A percentile compares a stretch with the other conserved stretches of the same genome.
These are phyloP conservation scores for Macquaria ambigua DNA, from an alignment of 2,113 vertebrate species.

Conservation along the genomic window DNA sequence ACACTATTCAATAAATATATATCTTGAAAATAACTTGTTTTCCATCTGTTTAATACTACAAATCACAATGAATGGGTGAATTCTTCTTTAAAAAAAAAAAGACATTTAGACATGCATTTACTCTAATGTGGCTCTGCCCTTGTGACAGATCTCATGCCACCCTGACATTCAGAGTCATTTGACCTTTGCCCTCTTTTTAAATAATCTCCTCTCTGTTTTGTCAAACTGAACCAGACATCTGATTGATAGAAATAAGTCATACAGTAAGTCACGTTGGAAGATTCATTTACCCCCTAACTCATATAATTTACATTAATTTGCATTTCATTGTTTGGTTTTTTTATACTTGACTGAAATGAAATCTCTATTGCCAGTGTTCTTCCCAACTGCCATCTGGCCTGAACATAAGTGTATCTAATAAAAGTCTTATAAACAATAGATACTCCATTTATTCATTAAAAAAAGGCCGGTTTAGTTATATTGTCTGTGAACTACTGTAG, in stretches of 20 bases:
- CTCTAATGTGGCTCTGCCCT: not conserved
- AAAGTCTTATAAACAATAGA: not conserved
- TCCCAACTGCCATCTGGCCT: not conserved
- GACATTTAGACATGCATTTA: not conserved
- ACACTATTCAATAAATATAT: not conserved
- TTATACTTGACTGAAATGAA: not conserved
- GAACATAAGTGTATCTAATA: not conserved
- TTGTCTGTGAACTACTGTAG: not conserved
- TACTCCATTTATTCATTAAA: not conserved
- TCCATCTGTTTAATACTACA: not conserved
- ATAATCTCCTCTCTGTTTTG: not conserved
- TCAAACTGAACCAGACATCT: not conserved
- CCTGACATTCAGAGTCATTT: not conserved
- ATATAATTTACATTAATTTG: conserved; percentile 21
- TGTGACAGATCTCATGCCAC: not conserved
- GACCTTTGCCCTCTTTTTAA: conserved; percentile 29
- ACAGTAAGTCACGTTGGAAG: not conserved
- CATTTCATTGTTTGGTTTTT: conserved; percentile 21
- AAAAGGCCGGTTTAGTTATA: not conserved
- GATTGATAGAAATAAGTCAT: not conserved
- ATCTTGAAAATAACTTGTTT: not conserved
- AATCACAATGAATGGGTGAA: not conserved
- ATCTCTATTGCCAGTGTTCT: not conserved
- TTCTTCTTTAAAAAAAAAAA: not conserved
- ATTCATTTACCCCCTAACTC: not conserved